Evolutionary conservation across 2,797 vertebrate genomes (phyloP).

Genomic region (Anguilla marmorata): DNA sequence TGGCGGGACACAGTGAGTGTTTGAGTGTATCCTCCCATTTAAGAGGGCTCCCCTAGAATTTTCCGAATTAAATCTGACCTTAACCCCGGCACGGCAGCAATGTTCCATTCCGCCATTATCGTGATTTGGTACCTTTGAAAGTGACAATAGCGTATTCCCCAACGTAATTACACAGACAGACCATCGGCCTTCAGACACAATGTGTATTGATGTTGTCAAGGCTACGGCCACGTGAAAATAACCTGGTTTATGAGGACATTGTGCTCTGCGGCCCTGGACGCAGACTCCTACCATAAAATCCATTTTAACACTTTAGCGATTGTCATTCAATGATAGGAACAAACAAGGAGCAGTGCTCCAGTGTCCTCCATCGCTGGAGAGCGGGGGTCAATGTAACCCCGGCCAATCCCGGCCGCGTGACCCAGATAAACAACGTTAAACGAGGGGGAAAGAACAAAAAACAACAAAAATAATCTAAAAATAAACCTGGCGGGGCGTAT

Average conservation of each 20-base stretch:
- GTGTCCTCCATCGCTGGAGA: not conserved
- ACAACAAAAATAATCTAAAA: conserved; percentile 11
- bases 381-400: not conserved
- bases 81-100: not conserved
- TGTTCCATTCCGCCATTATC: not conserved
- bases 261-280: not conserved
- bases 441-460: not conserved
- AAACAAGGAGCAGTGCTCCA: not conserved
- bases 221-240: conserved; percentile 18
- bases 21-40: not conserved
- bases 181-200: not conserved
- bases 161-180: not conserved
- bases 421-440: conserved; percentile 11
- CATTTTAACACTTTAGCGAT: not conserved
- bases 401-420: not conserved
- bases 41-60: conserved; percentile 16
- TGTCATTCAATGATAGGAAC: not conserved
- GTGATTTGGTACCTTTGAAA: conserved; percentile 3
- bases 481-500: conserved; percentile 14
- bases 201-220: conserved; percentile 15
- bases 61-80: not conserved
- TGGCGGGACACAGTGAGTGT: not conserved
- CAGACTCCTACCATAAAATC: conserved; percentile 9
- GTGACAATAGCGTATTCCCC: not conserved
- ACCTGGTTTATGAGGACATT: conserved; percentile 7